Percentiles rank a stretch among this genome's conserved stretches.
Evolutionary conservation across 92 coral and sea anemone species (phyloP).

Genomic region (Scolanthus callimorphus): DNA sequence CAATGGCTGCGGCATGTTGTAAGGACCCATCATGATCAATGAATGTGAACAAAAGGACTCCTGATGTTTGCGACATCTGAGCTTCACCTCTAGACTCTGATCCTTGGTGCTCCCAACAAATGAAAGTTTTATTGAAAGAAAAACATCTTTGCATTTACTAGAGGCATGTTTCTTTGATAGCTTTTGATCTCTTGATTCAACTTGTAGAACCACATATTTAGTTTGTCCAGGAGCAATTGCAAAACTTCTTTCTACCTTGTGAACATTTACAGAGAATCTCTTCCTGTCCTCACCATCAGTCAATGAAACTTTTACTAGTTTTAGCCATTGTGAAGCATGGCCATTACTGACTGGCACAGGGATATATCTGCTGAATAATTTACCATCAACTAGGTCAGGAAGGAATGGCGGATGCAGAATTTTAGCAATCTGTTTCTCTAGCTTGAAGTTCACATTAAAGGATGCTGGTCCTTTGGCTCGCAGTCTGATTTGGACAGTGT

Average conservation of each 20-base stretch:
- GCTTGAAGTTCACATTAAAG: constrained; percentile 57
- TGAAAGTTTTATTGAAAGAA: constrained; percentile 40
- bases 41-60: constrained; percentile 93
- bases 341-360: constrained; percentile 68
- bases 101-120: constrained; percentile 56
- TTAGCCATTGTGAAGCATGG: constrained; percentile 70
- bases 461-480: constrained; percentile 66
- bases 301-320: constrained; percentile 53
- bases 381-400: constrained; percentile 90
- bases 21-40: constrained; percentile 95
- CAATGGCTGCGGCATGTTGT: constrained; percentile 92
- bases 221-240: constrained; percentile 89
- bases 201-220: constrained; percentile 42
- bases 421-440: constrained; percentile 36
- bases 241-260: constrained; percentile 26
- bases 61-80: constrained; percentile 69
- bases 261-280: constrained; percentile 38
- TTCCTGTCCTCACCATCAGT: no score
- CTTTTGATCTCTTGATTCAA: constrained; percentile 43
- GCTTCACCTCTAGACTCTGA: constrained; percentile 40
- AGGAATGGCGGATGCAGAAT: constrained; percentile 55
- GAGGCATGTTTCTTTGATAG: constrained; percentile 1
- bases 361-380: constrained; percentile 57
- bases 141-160: constrained; percentile 11
- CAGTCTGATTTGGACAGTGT: constrained; percentile 66